Base-by-base conservation (phyloP, 2,888 invertebrate genomes). In the Dastarcus helophoroides region DNA sequence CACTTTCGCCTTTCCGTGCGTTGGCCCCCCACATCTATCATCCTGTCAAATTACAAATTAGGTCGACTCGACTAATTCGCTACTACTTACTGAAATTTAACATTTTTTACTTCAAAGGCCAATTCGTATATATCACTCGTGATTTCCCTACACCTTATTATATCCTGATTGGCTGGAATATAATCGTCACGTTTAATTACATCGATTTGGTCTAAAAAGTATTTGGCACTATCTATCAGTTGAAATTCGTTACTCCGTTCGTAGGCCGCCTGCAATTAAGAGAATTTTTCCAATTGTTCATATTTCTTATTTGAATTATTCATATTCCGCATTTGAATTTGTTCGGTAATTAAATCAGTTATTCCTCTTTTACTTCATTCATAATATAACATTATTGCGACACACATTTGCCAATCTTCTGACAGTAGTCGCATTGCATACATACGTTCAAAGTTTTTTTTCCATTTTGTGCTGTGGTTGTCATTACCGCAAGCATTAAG, bases 1-100 rank as follows among this genome's bases (percentile, higher is more conserved):
- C 95, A 95, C 65, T 97, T 97, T 62, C 94, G 79, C 43, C 95
- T 76, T 69, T 97, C 95, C 67, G 94, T 94, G 44, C 95, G 73
- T 66, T 95, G 95, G 6, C 95, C 95, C 47, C 95, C 95, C 50
- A 95, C 95, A 71, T 95, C 95, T 71, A 95, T 95, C 93, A 95
- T 95, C 64, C 94, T 89, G 56, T 11, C 35, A 32, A 29, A 10
- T 13, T 2, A 24, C 10, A 24, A 26, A 24, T 2, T 14, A 14
- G 21, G 13, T 8, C 7, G 8, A 7, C 7, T 7, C 8, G 19
- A 8, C 19, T 7, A 19, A 19, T 15, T 16, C 17, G 7, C 13
- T 19, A 8, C 7, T 15, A 36, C 38, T 37, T 31, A 42, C 44
- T 36, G 31, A 28, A 43, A 43, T 33, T 39, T 43, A 3, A 43